phyloP scores from a whole-genome alignment of 2,113 vertebrate genomes.

The Aptenodytes forsteri region DNA sequence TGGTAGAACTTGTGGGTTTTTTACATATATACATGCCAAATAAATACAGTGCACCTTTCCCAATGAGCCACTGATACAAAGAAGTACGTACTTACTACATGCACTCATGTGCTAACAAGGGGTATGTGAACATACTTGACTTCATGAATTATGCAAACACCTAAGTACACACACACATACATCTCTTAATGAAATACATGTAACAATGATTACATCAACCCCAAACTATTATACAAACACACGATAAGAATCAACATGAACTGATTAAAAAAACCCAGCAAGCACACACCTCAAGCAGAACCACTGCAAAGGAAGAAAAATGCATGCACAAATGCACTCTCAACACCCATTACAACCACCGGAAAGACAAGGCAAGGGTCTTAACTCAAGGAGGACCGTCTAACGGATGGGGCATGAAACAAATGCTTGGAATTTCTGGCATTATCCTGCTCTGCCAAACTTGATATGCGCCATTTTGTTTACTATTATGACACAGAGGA shows the following conservation, averaged over 20 bases:
- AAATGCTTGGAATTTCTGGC: not conserved
- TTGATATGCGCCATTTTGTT: not conserved
- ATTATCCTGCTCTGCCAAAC: not conserved
- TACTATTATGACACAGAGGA: not conserved
- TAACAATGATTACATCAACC: slow-evolving; percentile 58
- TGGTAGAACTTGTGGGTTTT: slow-evolving; percentile 43
- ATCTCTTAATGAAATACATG: slow-evolving; percentile 56
- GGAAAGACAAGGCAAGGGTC: not conserved
- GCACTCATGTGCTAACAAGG: slow-evolving; percentile 5
- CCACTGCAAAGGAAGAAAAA: not conserved
- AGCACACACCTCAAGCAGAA: slow-evolving; percentile 29
- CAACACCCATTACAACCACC: fast-evolving
- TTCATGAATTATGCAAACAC: slow-evolving; percentile 64
- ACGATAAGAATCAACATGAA: slow-evolving; percentile 49
- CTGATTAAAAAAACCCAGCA: slow-evolving; percentile 27
- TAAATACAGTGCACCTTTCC: slow-evolving; percentile 36
- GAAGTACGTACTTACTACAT: not conserved
- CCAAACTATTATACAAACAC: slow-evolving; percentile 65
- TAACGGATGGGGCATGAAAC: not conserved
- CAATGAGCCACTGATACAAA: not conserved
- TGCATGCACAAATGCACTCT: not conserved
- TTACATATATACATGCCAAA: slow-evolving; percentile 11
- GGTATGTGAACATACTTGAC: slow-evolving; percentile 51
- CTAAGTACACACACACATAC: not conserved
- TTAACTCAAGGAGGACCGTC: not conserved